These are phyloP conservation scores for Notodonta ziczac DNA, from an alignment of 2,888 invertebrate species.

Conservation along the genomic window DNA sequence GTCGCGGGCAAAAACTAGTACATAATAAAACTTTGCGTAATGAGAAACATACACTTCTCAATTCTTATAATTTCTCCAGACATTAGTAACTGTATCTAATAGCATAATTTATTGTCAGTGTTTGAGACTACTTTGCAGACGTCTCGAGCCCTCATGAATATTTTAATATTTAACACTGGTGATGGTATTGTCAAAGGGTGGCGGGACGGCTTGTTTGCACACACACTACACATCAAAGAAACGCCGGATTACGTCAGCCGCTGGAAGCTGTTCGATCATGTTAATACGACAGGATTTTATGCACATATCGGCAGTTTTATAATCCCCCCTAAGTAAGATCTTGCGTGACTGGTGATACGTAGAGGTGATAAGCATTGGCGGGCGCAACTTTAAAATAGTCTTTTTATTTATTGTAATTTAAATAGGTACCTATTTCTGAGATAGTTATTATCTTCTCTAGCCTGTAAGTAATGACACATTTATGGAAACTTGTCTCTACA, in stretches of 20 bases:
- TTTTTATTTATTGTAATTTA: too few relatives aligned
- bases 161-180: conserved; percentile 55
- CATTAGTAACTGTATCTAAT: conserved; percentile 11
- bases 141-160: conserved; percentile 55
- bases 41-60: neutral
- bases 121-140: conserved; percentile 39
- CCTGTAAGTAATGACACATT: too few relatives aligned
- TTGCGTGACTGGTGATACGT: neutral
- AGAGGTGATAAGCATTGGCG: neutral
- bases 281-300: neutral
- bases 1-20: neutral
- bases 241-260: conserved; percentile 20
- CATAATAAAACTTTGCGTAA: neutral
- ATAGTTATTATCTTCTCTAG: too few relatives aligned
- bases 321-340: neutral
- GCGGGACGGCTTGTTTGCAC: conserved; percentile 33
- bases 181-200: conserved; percentile 45
- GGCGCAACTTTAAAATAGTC: neutral
- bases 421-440: too few relatives aligned
- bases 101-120: conserved; percentile 32
- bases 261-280: conserved; percentile 16
- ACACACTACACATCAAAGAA: conserved; percentile 37
- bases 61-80: conserved; percentile 16
- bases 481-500: too few relatives aligned
- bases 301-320: conserved; percentile 1